phyloP scores from a whole-genome alignment of 2,797 vertebrate genomes.

The Phoxinus dragarum region DNA sequence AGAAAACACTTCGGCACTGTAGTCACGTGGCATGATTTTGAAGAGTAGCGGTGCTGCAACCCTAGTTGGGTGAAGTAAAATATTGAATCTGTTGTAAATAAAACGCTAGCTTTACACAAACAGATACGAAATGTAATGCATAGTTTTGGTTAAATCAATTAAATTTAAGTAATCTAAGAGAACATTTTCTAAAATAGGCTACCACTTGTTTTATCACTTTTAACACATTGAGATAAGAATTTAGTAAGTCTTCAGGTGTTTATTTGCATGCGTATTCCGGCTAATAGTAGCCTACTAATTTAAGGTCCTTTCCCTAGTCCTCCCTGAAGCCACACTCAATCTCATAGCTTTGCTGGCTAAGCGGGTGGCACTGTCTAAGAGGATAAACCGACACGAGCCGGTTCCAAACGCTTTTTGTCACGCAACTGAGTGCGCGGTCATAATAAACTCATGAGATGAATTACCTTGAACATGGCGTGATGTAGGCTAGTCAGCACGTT shows the following conservation, averaged over 20 bases:
- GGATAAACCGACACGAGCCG: conserved; percentile 73
- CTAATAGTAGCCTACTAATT: conserved; percentile 43
- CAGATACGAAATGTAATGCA: background rate
- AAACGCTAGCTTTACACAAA: background rate
- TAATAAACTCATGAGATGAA: conserved; percentile 57
- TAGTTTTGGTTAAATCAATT: background rate
- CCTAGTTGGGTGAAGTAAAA: conserved; percentile 24
- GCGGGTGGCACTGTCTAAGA: conserved; percentile 73
- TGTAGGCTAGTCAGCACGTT: conserved; percentile 40
- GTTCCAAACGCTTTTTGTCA: conserved; percentile 75
- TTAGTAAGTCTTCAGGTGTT: background rate
- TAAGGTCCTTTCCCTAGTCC: conserved; percentile 46
- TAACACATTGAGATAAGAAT: background rate
- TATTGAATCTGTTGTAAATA: background rate
- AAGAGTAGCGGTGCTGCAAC: conserved; percentile 58
- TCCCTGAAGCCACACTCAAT: conserved; percentile 58
- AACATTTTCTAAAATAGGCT: background rate
- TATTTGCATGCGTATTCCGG: conserved; percentile 22
- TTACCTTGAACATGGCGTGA: conserved; percentile 52
- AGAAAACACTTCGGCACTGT: conserved; percentile 64
- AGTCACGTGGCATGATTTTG: conserved; percentile 75
- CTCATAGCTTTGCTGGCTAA: conserved; percentile 72
- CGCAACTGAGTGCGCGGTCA: conserved; percentile 71
- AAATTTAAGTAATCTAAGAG: background rate
- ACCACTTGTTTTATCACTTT: background rate